Evolutionary conservation across 2,888 invertebrate species (phyloP), one percentile per base, ranked within the genome.

Genomic region (Ferrisia virgata): DNA sequence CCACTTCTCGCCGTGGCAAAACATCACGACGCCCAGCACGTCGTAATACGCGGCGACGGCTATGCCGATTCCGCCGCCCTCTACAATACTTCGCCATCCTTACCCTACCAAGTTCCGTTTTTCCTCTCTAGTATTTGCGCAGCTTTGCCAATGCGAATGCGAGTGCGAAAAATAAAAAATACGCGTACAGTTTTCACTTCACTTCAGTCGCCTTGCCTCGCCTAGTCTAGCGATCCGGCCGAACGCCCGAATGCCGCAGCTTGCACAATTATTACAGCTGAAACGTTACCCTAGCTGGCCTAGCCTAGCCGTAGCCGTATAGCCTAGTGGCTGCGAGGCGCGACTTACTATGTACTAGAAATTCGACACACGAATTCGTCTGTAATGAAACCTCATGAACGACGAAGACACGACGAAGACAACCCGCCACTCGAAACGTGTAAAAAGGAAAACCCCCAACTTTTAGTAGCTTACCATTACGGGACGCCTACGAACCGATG

Each of bases 41-140:
- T 36, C 40, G 22, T 78, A 22, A 4, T 36, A 78, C 78, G 33
- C 36, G 78, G 15, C 15, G 11, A 25, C 28, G 5, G 33, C 36
- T 36, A 6, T 28, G 11, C 64, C 28, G 5, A 28, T 25, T 9
- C 58, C 58, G 43, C 40, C 40, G 40, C 40, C 40, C 36, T 6
- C 8, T 8, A 8, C 36, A 8, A 3, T 8, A 36, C 8, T 36
- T 8, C 5, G 36, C 36, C 36, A 6, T 6, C 5, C 36, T 8
- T 40, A 11, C 11, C 40, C 40, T 40, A 40, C 53, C 53, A 18
- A 53, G 18, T 8, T 47, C 47, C 22, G 53, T 53, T 53, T 53
- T 53, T 53, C 53, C 53, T 53, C 53, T 53, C 53, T 64, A 39
- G 39, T 39, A 64, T 64, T 64, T 64, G 64, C 64, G 64, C 64